phyloP scores from a whole-genome alignment of 2,888 invertebrate genomes.

The Fragum fragum region DNA sequence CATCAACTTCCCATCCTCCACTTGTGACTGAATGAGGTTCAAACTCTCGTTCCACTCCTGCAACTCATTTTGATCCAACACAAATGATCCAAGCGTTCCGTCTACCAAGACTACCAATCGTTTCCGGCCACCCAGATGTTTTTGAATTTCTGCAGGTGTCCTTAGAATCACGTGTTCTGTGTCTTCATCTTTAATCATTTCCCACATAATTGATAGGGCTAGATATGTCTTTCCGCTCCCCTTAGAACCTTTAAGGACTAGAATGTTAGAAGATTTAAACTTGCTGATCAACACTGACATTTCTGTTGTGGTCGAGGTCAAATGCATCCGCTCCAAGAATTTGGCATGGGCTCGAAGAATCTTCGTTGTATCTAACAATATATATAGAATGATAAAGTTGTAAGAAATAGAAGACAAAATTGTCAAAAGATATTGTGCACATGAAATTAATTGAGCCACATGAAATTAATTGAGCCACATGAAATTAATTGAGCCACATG shows the following conservation, averaged over 20 bases:
- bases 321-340: slow-evolving; percentile 5
- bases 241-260: slow-evolving; percentile 8
- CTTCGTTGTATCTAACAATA: slow-evolving; percentile 8
- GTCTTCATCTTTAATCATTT: slow-evolving; percentile 9
- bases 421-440: too few species aligned
- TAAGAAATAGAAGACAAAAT: too few species aligned
- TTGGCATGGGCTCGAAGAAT: slow-evolving; percentile 10
- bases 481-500: too few species aligned
- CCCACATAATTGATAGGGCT: slow-evolving; percentile 12
- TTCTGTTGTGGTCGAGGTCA: slow-evolving; percentile 9
- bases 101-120: slow-evolving; percentile 8
- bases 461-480: too few species aligned
- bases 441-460: too few species aligned
- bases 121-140: slow-evolving; percentile 7
- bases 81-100: not conserved
- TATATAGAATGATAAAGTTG: too few species aligned
- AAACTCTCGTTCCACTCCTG: slow-evolving; percentile 15
- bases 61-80: not conserved
- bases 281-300: slow-evolving; percentile 22
- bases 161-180: slow-evolving; percentile 10
- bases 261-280: slow-evolving; percentile 9
- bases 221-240: slow-evolving; percentile 18
- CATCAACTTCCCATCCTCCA: slow-evolving; percentile 17
- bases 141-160: slow-evolving; percentile 16
- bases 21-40: not conserved